Conservation (phyloP, 2,113 vertebrate species). For the Eptatretus burgeri region DNA sequence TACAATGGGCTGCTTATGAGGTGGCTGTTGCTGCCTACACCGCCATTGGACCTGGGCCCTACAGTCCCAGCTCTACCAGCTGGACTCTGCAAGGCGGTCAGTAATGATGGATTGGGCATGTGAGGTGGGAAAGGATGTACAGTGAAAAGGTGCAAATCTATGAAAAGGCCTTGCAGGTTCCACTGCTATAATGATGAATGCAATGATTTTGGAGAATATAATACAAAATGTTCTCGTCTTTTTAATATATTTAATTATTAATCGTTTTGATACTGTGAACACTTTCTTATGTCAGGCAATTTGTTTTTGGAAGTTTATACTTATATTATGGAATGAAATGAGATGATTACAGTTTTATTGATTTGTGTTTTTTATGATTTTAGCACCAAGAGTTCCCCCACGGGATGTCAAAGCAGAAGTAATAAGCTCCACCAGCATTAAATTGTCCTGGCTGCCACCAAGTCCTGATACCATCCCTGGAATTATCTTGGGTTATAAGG, state of each 20-base stretch:
- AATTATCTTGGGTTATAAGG: slow-evolving; percentile 98
- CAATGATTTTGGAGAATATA: no score
- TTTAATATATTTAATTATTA: no score
- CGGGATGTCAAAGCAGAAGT: slow-evolving; percentile 53
- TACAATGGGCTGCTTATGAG: slow-evolving; percentile 98
- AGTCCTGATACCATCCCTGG: slow-evolving; percentile 95
- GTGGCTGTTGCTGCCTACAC: slow-evolving; percentile 89
- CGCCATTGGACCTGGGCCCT: slow-evolving; percentile 53
- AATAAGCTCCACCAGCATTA: slow-evolving; percentile 62
- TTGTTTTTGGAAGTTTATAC: not conserved
- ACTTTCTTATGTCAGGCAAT: not conserved
- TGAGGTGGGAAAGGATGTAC: no score
- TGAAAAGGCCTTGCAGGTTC: no score
- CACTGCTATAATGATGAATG: no score
- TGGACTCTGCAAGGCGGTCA: slow-evolving; percentile 90
- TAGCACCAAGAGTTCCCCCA: slow-evolving; percentile 79
- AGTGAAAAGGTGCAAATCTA: no score
- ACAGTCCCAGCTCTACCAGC: slow-evolving; percentile 71
- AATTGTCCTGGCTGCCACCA: slow-evolving; percentile 70
- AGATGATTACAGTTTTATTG: not conserved
- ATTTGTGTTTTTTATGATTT: not conserved
- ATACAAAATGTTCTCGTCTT: no score
- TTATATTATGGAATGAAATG: not conserved
- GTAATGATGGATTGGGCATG: no score
- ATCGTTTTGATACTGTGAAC: no score